A percentile compares a stretch with the other conserved stretches of the same genome.
These are phyloP conservation scores for Tetramorium bicarinatum DNA, from an alignment of 2,888 invertebrate species.

Conservation along the genomic window DNA sequence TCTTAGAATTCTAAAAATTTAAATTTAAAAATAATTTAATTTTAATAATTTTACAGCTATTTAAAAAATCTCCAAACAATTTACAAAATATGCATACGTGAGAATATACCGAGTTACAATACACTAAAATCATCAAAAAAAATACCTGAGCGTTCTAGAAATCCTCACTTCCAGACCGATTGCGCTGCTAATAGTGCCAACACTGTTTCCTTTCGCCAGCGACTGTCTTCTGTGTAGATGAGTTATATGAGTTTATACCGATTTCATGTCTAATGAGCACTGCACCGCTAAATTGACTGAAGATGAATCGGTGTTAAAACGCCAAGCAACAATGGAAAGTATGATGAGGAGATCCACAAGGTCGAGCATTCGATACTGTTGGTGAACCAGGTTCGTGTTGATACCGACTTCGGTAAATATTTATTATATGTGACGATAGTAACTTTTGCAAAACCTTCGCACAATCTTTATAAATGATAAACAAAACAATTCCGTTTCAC, in stretches of 20 bases:
- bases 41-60: background rate
- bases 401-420: background rate
- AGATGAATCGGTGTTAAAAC: background rate
- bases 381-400: background rate
- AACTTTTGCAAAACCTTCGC: background rate
- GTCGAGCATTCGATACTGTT: background rate
- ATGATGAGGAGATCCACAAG: background rate
- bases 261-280: background rate
- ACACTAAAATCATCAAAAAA: conserved; percentile 1
- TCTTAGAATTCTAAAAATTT: no score
- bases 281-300: background rate
- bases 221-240: background rate
- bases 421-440: background rate
- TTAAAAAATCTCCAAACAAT: background rate
- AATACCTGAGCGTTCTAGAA: conserved; percentile 10
- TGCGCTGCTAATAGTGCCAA: background rate
- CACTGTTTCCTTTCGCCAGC: background rate
- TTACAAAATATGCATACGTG: background rate
- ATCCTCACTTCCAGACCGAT: background rate
- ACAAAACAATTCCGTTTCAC: background rate
- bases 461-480: background rate
- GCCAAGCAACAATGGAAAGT: background rate
- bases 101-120: background rate
- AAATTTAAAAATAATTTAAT: no score
- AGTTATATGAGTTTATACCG: background rate